phyloP scores from a whole-genome alignment of 2,113 vertebrate genomes.

The Manacus vitellinus region DNA sequence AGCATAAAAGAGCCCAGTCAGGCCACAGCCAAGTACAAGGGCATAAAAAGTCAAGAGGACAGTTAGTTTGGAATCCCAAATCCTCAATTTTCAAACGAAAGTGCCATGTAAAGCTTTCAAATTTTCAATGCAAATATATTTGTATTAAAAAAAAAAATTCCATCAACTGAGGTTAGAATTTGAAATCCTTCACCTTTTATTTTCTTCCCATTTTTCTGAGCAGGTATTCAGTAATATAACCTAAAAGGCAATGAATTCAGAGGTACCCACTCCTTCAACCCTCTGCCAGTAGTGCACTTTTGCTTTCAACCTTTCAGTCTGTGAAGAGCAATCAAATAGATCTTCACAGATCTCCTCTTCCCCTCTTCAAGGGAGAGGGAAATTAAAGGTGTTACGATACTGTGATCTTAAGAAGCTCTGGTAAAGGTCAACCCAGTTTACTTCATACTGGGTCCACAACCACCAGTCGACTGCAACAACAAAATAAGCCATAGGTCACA shows the following conservation, averaged over 20 bases:
- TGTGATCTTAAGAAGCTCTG: background rate
- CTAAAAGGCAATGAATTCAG: background rate
- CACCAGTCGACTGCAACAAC: too few species aligned
- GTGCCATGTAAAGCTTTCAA: background rate
- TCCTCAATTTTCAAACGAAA: background rate
- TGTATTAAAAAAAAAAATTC: background rate
- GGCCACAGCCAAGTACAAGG: background rate
- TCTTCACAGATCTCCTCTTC: background rate
- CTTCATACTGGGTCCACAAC: too few species aligned
- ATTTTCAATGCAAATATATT: background rate
- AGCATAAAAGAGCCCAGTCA: background rate
- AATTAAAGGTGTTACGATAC: background rate
- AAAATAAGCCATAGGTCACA: too few species aligned
- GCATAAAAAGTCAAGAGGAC: background rate
- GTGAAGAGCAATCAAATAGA: background rate
- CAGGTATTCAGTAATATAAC: background rate
- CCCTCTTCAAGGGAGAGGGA: background rate
- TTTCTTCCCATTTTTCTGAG: background rate
- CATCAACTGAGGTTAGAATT: background rate
- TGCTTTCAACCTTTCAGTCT: background rate
- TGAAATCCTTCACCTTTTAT: background rate
- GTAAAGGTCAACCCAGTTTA: too few species aligned
- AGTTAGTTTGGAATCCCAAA: background rate
- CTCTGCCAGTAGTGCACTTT: background rate
- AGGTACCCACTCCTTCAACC: background rate